Evolutionary conservation across 1,140 invertebrate genomes (phyloP).

Genomic region (Drosophila bifasciata): DNA sequence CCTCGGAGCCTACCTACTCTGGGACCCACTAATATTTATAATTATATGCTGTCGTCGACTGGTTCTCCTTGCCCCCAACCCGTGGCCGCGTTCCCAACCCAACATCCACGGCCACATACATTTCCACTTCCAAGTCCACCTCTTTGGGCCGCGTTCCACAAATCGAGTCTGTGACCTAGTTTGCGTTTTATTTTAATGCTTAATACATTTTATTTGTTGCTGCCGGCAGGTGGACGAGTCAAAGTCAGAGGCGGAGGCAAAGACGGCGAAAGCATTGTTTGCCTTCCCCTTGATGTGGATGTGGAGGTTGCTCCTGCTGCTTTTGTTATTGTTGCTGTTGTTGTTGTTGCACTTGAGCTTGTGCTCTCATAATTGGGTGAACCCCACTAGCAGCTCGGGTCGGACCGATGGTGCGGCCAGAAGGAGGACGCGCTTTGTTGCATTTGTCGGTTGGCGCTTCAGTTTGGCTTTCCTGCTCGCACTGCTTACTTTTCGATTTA

Average conservation of each 20-base stretch:
- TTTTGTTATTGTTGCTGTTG: slow-evolving; percentile 39
- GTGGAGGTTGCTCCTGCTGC: slow-evolving; percentile 31
- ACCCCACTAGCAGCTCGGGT: slow-evolving; percentile 16
- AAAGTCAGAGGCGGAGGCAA: background rate
- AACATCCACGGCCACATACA: slow-evolving; percentile 22
- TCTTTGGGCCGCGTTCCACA: slow-evolving; percentile 26
- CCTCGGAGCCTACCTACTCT: slow-evolving; percentile 22
- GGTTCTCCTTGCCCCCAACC: background rate
- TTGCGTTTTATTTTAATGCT: slow-evolving; percentile 72
- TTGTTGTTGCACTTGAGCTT: slow-evolving; percentile 69
- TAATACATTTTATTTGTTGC: slow-evolving; percentile 73
- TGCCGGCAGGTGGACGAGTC: slow-evolving; percentile 14
- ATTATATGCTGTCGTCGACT: slow-evolving; percentile 55
- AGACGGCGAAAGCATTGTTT: slow-evolving; percentile 58
- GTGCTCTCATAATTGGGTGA: slow-evolving; percentile 74
- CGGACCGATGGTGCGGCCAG: background rate
- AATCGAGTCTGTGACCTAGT: slow-evolving; percentile 74
- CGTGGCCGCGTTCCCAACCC: background rate
- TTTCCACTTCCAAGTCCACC: slow-evolving; percentile 10
- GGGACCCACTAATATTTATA: slow-evolving; percentile 64
- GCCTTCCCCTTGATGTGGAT: slow-evolving; percentile 51
- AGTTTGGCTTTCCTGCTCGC: slow-evolving; percentile 48
- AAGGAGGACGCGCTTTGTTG: slow-evolving; percentile 58
- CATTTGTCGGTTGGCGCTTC: slow-evolving; percentile 51
- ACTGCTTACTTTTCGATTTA: slow-evolving; percentile 61